These are phyloP conservation scores for Cheilosia grossa DNA, from an alignment of 2,888 invertebrate genomes.

Conservation along the genomic window DNA sequence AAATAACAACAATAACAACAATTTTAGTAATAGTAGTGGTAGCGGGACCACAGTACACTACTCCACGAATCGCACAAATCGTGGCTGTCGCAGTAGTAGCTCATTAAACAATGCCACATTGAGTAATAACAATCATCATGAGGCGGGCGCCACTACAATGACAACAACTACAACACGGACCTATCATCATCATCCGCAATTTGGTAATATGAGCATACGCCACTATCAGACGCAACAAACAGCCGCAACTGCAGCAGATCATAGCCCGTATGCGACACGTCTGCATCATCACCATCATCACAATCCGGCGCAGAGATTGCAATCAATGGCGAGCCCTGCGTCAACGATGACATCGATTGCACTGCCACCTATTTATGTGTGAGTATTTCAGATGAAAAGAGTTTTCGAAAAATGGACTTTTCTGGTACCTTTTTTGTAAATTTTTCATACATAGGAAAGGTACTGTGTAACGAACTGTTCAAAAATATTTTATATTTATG, in stretches of 20 bases:
- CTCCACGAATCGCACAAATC: constrained; percentile 55
- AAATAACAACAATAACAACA: constrained; percentile 56
- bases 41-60: constrained; percentile 76
- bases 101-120: constrained; percentile 72
- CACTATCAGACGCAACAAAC: constrained; percentile 76
- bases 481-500: too few species aligned
- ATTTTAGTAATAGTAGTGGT: constrained; percentile 75
- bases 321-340: constrained; percentile 54
- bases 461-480: too few species aligned
- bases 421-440: too few species aligned
- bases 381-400: constrained; percentile 16
- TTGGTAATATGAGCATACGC: constrained; percentile 82
- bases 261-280: constrained; percentile 41
- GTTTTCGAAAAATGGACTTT: neutral
- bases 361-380: constrained; percentile 78
- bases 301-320: constrained; percentile 51
- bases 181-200: constrained; percentile 82
- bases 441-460: too few species aligned
- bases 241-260: constrained; percentile 29
- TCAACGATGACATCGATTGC: constrained; percentile 75
- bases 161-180: constrained; percentile 77
- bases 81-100: constrained; percentile 64
- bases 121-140: constrained; percentile 75
- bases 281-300: constrained; percentile 69
- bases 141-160: constrained; percentile 33